Percentiles rank a stretch among this genome's conserved stretches.
Evolutionary conservation across 2,888 invertebrate species (phyloP).

Genomic region (Pocota personata): DNA sequence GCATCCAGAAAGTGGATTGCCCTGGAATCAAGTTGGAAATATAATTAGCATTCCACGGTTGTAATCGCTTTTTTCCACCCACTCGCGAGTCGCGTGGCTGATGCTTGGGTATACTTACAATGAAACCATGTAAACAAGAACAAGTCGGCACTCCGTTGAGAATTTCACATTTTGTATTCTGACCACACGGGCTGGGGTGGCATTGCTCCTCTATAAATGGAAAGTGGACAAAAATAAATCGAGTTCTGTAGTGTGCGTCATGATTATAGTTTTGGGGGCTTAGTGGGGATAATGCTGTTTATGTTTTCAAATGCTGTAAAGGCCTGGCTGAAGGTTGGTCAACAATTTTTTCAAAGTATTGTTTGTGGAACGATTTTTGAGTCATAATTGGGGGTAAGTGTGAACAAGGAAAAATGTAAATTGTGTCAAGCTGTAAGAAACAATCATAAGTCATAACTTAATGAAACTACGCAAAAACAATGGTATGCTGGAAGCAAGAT

Average conservation of each 20-base stretch:
- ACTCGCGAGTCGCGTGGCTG: neutral
- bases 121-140: constrained; percentile 89
- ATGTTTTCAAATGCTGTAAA: constrained; percentile 8
- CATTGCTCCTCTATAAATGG: constrained; percentile 89
- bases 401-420: neutral
- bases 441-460: no score
- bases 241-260: neutral
- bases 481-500: no score
- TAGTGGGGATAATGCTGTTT: constrained; percentile 15
- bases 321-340: constrained; percentile 14
- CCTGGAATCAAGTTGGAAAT: constrained; percentile 82
- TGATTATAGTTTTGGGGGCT: neutral
- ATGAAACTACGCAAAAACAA: no score
- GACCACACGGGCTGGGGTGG: constrained; percentile 91
- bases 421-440: neutral
- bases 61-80: neutral
- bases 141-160: constrained; percentile 90
- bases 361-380: neutral
- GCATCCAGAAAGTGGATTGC: constrained; percentile 90
- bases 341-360: constrained; percentile 1
- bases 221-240: constrained; percentile 35
- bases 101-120: constrained; percentile 80
- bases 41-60: constrained; percentile 35
- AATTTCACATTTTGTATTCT: constrained; percentile 91
- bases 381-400: neutral